phyloP scores from a whole-genome alignment of 92 coral and sea anemone genomes.

The Ricordea florida region DNA sequence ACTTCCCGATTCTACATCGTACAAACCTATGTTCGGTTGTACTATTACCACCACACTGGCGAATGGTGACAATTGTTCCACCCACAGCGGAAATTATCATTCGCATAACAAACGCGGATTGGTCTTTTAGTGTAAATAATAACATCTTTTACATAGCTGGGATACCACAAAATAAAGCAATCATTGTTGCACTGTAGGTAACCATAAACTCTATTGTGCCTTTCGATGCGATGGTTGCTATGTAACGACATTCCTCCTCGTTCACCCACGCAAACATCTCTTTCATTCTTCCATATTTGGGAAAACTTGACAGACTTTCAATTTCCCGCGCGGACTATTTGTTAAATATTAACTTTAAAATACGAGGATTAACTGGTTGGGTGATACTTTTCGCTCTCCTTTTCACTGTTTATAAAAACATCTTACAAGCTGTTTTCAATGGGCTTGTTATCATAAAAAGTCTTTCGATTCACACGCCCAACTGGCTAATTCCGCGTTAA shows the following conservation, averaged over 20 bases:
- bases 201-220: constrained; percentile 33
- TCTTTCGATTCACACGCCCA: too few species aligned
- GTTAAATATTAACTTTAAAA: constrained; percentile 1
- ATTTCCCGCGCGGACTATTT: background rate
- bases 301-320: background rate
- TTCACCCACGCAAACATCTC: constrained; percentile 26
- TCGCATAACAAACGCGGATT: constrained; percentile 49
- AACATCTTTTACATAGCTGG: constrained; percentile 69
- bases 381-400: too few species aligned
- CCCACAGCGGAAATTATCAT: constrained; percentile 68
- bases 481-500: too few species aligned
- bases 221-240: constrained; percentile 3
- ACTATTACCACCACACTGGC: constrained; percentile 20
- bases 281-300: constrained; percentile 32
- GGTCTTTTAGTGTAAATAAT: constrained; percentile 62
- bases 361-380: too few species aligned
- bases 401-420: too few species aligned
- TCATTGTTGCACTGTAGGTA: constrained; percentile 59
- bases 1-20: background rate
- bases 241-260: constrained; percentile 25
- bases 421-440: too few species aligned
- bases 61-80: constrained; percentile 57
- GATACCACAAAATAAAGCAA: constrained; percentile 69
- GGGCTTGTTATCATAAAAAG: too few species aligned
- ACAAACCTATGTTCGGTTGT: background rate